Base-by-base conservation (phyloP, 2,888 invertebrate species). In the Cinara cedri region DNA sequence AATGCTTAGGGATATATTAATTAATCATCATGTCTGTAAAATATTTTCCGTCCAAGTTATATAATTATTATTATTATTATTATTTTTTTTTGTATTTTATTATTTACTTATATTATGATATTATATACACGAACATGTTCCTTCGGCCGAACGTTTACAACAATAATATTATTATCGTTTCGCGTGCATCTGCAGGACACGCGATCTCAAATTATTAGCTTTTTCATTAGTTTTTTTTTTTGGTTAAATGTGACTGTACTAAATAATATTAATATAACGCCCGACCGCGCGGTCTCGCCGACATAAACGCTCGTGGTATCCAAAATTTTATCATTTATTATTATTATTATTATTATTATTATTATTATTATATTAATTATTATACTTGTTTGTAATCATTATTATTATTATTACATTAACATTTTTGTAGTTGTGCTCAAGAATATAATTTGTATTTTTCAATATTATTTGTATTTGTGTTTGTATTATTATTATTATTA, bases 401-500 rank as follows among this genome's bases (percentile, higher is more conserved):
- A 57, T 68, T 34, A 34, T 34, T 34, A 8, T 19, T 74, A 51
- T 49, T n/a, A n/a, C n/a, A n/a, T n/a, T 71, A 81, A 74, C 34
- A 63, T 66, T 74, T 60, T 74, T 62, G 65, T 76, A 75, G 65
- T 81, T 24, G 68, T 81, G 75, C 75, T 74, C 75, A 75, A 62
- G 26, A 75, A 70, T 70, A 62, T 70, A 49, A 14, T 63, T 63
- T 74, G 44, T 63, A 51, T 34, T 62, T 60, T 60, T n/a, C n/a
- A n/a, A n/a, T 72, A 24, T 72, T 62, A 71, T 68, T 55, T 11
- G 42, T 44, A 62, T 62, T 26, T 21, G 8, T 57, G 44, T 62
- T 62, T 42, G n/a, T 34, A 21, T 21, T 51, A 49, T 70, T 51
- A 70, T 57, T 19, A 70, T 62, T 55, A 42, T 68, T 21, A 34